Evolutionary conservation across 2,888 invertebrate species (phyloP), one percentile per base, ranked within the genome.

Genomic region (Poecilus cupreus): DNA sequence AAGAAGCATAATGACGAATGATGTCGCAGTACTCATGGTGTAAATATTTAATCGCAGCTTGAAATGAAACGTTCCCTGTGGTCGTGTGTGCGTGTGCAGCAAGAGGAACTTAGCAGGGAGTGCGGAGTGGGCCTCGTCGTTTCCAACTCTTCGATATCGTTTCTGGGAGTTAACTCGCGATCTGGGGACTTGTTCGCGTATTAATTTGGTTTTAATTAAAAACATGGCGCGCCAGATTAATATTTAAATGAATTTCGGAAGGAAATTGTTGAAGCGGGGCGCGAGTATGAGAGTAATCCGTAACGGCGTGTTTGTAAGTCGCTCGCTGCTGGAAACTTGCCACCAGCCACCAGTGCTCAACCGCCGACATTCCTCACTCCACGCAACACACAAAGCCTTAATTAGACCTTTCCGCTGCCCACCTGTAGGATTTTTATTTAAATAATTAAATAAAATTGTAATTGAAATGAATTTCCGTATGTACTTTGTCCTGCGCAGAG

Each of bases 231-330:
- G 26, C 49, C 64, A 77, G 46, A 60, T 77, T 77, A 77, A 77
- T 77, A 77, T 77, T 77, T 77, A 77, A 77, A 77, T 77, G 77
- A 77, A 77, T 77, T 77, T 77, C 64, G 77, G 77, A 77, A 77
- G 77, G 77, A 77, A 77, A 77, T 77, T 77, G 77, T 77, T 77
- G 77, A 77, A 43, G 77, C 77, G 26, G 46, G 20, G 64, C 46
- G 37, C 39, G 16, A 26, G 54, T 26, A 26, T 24, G 60, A 22
- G 60, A 22, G 22, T 77, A 77, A 77, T 77, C 77, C 43, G 64
- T 77, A 64, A 75, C 51, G 51, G 51, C 75, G 49, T 13, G 74
- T 18, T 51, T 51, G 11, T 11, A 43, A 43, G 43, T 43, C 43
- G 51, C 4, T 43, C 43, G 51, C 4, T 18, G 46, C 11, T 13